Evolutionary conservation across 92 coral and sea anemone species (phyloP), one percentile per base, ranked within the genome.

Genomic region (Umimayanthus chanpuru): DNA sequence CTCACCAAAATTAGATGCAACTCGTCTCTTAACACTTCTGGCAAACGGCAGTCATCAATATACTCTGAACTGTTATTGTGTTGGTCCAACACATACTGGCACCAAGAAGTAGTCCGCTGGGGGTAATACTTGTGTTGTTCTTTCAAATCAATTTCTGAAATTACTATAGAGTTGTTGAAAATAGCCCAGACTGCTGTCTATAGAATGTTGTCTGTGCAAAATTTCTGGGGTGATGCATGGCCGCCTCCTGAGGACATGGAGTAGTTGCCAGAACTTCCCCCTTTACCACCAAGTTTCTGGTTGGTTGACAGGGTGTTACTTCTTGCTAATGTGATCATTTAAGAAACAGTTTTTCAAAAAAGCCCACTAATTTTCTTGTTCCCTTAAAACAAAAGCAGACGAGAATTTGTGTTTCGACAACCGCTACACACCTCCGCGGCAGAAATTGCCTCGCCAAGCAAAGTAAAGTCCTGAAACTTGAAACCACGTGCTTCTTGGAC

Each of bases 1-100:
- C 91, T 82, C 25, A 81, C 76, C 25, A 88, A 91, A 49, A 82
- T 81, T n/a, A 73, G 84, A 29, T 88, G 11, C 56, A 85, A 90
- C 70, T 86, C 89, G 9, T 88, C 77, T 47, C 83, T 77, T 53
- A 90, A 90, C 15, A 70, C 76, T 80, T 90, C 89, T 30, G 92
- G 92, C 44, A 86, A 65, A 23, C 88, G 90, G 58, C 15, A 44
- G 32, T 68, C 71, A 10, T 90, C 92, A 41, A 81, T 70, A 79
- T 90, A 90, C 43, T 80, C 66, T 15, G 50, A 44, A 26, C 75
- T 58, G n/a, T 72, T 85, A 47, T 78, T 71, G 5, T n/a, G 65
- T 78, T 90, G 91, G 77, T 93, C 93, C 86, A 90, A 67, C 95
- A 91, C 80, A 88, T 80, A 88, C 49, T 89, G 81, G 68, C 92